Evolutionary conservation across 2,113 vertebrate genomes (phyloP), one percentile per base, ranked within the genome.

Genomic region (Chaetodon trifascialis): DNA sequence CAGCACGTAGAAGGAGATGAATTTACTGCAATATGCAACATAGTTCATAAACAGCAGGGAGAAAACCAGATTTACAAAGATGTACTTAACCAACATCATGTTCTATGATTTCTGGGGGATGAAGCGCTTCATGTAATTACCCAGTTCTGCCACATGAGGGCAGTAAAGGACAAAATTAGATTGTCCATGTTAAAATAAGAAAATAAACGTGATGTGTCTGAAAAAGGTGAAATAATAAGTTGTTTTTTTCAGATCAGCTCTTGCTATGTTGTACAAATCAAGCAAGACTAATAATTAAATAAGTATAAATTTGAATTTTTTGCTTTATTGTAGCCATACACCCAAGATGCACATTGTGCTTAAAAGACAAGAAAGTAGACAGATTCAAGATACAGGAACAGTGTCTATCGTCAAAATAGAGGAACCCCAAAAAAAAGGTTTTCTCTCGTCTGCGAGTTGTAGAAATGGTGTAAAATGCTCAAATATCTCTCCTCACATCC

Each of bases 101-200:
- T 30, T 30, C 30, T 30, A 30, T 30, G 30, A 30, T 30, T 30
- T 30, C 2, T 30, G 30, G 30, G 30, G 1, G 30, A 30, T 30
- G 30, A 30, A 30, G 30, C 30, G 30, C 30, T 10, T n/a, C 7
- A 51, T 64, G n/a, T 15, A 34, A 1, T 25, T 73, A 34, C 76
- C 25, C 8, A 10, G 3, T 25, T 52, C n/a, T 58, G 47, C 78
- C 90, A 90, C 88, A 78, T 1, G 83, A 5, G n/a, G 78, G 75
- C 85, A 80, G 64, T 54, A 71, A 23, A 80, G 14, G 0, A 5
- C 62, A 44, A 23, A 15, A 0, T 19, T 51, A 16, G 7, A 12
- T 42, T 16, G 34, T 30, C 56, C 12, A 56, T 8, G 11, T 65
- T 17, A 0, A 5, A 55, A 47, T 23, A 17, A 12, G 36, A 40